Evolutionary conservation across 2,797 vertebrate species (phyloP).

Genomic region (Eptatretus atami): DNA sequence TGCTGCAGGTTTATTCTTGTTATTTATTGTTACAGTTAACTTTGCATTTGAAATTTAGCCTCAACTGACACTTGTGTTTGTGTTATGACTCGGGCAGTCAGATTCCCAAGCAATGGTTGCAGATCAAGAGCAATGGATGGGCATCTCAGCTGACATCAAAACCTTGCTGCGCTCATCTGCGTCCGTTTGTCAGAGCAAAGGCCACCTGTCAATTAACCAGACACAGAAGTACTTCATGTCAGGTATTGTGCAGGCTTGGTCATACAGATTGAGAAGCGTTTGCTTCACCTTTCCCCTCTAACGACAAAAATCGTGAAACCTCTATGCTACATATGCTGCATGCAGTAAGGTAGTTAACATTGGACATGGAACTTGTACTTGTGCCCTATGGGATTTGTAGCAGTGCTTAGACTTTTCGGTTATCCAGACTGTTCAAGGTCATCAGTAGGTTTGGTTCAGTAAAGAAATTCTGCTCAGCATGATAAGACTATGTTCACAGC

Average conservation of each 20-base stretch:
- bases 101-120: conserved; percentile 10
- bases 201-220: conserved; percentile 56
- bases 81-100: not conserved
- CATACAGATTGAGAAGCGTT: conserved; percentile 8
- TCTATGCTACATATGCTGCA: not conserved
- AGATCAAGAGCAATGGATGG: conserved; percentile 60
- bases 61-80: too few species aligned
- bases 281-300: not conserved
- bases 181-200: conserved; percentile 58
- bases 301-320: not conserved
- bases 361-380: too few species aligned
- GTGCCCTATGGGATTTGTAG: too few species aligned
- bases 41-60: not conserved
- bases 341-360: too few species aligned
- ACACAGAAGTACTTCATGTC: conserved; percentile 87
- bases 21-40: conserved; percentile 5
- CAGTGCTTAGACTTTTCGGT: too few species aligned
- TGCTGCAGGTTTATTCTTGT: not conserved
- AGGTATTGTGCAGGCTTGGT: conserved; percentile 18
- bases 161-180: conserved; percentile 60
- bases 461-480: too few species aligned
- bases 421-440: not conserved
- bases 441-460: too few species aligned
- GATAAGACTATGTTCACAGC: too few species aligned
- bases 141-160: conserved; percentile 78